Evolutionary conservation across 2,797 vertebrate genomes (phyloP), one percentile per base, ranked within the genome.

Genomic region (Crenichthys baileyi): DNA sequence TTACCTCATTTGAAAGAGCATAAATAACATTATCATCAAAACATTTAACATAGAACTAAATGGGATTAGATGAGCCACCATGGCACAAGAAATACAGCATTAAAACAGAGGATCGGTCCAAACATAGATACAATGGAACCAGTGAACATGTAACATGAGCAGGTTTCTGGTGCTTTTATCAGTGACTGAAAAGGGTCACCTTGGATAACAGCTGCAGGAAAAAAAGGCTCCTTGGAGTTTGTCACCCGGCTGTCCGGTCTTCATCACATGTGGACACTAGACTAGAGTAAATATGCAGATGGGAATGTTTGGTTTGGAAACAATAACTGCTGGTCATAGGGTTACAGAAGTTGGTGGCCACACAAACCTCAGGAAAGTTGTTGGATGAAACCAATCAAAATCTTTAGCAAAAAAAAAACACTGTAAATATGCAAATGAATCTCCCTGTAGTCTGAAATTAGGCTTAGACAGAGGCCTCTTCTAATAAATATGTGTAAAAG

Each of bases 121-220:
- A 77, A 55, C 74, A 74, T 61, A 46, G 70, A 60, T 0, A 56
- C 51, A 41, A 51, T 53, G 70, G 75, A 74, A 65, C 0, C 53
- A 75, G 44, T 81, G 65, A 81, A 56, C 11, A 26, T 70, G 76
- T 77, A 71, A 79, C 56, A 51, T 22, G 70, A 83, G 73, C 65
- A 5, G 68, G 36, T 75, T 71, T 74, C 70, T 76, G 75, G 26
- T 84, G 80, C 79, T 87, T 81, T 61, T 77, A 80, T 79, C 80
- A 1, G 7, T 20, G 65, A 50, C 36, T 73, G 65, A 67, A 46
- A 46, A 24, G 31, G 75, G 77, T 83, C 81, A 90, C 84, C 85
- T 89, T 78, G 72, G 15, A 77, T 18, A 46, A 84, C 90, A 93
- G 90, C 91, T 91, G 89, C 88, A 83, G 86, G 73, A 72, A 73